A percentile compares a stretch with the other conserved stretches of the same genome.
These are phyloP conservation scores for Rhinolophus ferrumequinum DNA, from an alignment of 2,113 vertebrate genomes.

Conservation along the genomic window DNA sequence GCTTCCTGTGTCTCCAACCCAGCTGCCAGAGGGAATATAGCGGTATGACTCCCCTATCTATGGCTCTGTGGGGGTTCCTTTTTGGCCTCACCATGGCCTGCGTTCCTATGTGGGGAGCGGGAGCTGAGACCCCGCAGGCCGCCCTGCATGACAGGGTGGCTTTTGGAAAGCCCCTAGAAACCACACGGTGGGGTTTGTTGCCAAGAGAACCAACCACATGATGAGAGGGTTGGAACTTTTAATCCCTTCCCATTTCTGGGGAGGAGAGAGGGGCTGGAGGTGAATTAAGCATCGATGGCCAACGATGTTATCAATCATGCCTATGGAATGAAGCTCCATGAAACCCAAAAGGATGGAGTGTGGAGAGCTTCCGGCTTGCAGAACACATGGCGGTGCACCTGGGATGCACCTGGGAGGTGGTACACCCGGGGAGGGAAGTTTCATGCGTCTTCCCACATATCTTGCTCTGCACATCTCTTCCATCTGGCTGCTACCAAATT, in stretches of 20 bases:
- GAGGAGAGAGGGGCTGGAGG: not conserved
- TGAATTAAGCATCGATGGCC: not conserved
- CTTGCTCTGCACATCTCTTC: not conserved
- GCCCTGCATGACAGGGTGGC: not conserved
- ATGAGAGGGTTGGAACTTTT: not conserved
- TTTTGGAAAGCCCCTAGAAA: constrained; percentile 9
- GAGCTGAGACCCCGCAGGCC: too few species aligned
- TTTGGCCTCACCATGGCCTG: too few species aligned
- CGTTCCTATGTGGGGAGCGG: too few species aligned
- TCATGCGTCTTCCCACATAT: not conserved
- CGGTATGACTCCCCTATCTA: too few species aligned
- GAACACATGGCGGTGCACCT: too few species aligned
- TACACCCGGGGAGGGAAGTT: not conserved
- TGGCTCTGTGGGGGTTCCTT: too few species aligned
- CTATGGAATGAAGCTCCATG: not conserved
- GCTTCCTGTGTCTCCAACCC: too few species aligned
- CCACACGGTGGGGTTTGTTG: not conserved
- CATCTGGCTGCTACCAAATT: not conserved
- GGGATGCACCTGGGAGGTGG: too few species aligned
- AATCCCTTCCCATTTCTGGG: not conserved
- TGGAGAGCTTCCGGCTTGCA: not conserved
- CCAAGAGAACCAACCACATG: not conserved
- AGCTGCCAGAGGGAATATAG: too few species aligned
- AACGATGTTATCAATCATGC: not conserved
- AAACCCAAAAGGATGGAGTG: not conserved